Evolutionary conservation across 2,113 vertebrate species (phyloP).

Genomic region (Psophia crepitans): DNA sequence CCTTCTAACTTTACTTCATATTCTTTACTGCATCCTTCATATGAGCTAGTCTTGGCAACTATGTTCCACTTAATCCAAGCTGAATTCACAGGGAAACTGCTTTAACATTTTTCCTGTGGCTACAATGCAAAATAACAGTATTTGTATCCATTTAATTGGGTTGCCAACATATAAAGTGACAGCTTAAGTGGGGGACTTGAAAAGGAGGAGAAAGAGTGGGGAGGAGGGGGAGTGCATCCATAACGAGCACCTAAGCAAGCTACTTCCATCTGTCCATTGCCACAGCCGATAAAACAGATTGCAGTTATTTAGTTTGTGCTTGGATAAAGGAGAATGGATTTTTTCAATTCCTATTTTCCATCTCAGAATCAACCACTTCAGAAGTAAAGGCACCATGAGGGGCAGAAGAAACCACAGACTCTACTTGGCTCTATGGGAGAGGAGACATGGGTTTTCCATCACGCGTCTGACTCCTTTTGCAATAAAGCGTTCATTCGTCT

Average conservation of each 20-base stretch:
- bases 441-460: background rate
- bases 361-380: background rate
- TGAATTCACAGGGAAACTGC: background rate
- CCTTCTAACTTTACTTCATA: background rate
- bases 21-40: background rate
- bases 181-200: background rate
- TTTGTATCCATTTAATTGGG: background rate
- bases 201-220: background rate
- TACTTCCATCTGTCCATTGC: background rate
- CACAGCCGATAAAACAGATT: background rate
- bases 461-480: background rate
- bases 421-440: background rate
- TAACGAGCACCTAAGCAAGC: background rate
- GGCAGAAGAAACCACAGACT: background rate
- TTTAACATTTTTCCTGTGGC: background rate
- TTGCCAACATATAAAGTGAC: background rate
- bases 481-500: background rate
- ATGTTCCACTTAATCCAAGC: background rate
- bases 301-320: background rate
- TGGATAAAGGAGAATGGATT: background rate
- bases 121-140: background rate
- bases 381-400: background rate
- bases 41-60: background rate
- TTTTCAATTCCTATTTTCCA: background rate
- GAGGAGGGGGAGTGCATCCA: background rate